Percentiles rank a stretch among this genome's conserved stretches.
Evolutionary conservation across 2,888 invertebrate species (phyloP).

Genomic region (Cataglyphis cursor): DNA sequence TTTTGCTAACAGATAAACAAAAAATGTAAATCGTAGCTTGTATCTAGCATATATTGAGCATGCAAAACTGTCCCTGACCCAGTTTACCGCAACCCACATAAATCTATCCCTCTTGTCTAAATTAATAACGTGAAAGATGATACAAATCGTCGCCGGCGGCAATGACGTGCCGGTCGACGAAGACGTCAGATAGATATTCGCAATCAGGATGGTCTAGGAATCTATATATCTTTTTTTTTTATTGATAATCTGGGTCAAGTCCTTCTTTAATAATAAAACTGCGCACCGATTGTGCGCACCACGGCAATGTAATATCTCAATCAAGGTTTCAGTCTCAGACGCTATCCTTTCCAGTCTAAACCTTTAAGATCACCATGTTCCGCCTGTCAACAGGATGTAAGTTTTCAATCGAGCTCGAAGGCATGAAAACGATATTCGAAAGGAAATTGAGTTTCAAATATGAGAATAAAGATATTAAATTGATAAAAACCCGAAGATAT

Average conservation of each 20-base stretch:
- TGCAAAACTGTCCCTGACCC: constrained; percentile 65
- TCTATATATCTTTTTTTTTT: constrained; percentile 60
- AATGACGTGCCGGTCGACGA: constrained; percentile 34
- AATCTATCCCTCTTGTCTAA: constrained; percentile 64
- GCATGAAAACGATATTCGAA: not conserved
- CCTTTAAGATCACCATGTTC: constrained; percentile 57
- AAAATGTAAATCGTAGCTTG: constrained; percentile 3
- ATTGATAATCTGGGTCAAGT: constrained; percentile 71
- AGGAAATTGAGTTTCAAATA: not conserved
- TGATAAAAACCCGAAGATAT: not conserved
- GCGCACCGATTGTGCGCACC: constrained; percentile 62
- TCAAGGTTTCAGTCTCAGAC: constrained; percentile 72
- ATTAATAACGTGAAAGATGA: constrained; percentile 69
- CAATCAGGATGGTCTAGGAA: constrained; percentile 63
- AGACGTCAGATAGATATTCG: constrained; percentile 62
- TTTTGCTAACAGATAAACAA: not conserved
- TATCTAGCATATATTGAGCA: not conserved
- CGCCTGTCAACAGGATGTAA: constrained; percentile 48
- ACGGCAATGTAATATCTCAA: constrained; percentile 74
- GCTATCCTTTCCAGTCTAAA: constrained; percentile 60
- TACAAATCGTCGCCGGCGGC: constrained; percentile 62
- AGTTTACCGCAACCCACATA: constrained; percentile 49
- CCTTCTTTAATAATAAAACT: constrained; percentile 71
- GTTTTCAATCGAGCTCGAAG: constrained; percentile 33
- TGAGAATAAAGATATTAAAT: not conserved